Base-by-base conservation (phyloP, 2,797 vertebrate genomes). In the Pangasius djambal region DNA sequence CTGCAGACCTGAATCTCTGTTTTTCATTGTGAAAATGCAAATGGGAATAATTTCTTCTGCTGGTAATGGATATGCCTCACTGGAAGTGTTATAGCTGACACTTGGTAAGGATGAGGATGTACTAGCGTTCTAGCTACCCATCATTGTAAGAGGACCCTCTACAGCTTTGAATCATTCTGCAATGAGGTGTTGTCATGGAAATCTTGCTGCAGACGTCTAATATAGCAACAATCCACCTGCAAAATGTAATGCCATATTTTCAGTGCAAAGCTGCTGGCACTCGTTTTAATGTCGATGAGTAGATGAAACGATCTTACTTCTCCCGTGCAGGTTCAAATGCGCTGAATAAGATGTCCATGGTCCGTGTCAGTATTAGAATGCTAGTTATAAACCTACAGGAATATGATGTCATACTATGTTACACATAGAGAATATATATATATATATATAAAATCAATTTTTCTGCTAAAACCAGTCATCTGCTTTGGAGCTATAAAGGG, bases 211-310 rank as follows among this genome's bases (percentile, higher is more conserved):
- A 90, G 91, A 92, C 88, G 87, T 92, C 89, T 90, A 90, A 93
- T 93, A 92, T 92, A 93, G 91, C 90, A 92, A 92, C 90, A 90
- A 88, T 93, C 89, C 93, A 93, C 91, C 93, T 93, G 91, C 89
- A 93, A 93, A 92, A 92, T 91, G 89, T 91, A 91, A 92, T 91
- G 89, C 84, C 91, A 91, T 89, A 92, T 88, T 91, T 91, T 89
- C 78, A 91, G 85, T 90, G 89, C 88, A 90, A 81, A 88, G 88
- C 89, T 86, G 40, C 78, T 59, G 65, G 85, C 83, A 85, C 79
- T 90, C 59, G 18, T 85, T 87, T 65, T 81, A 88, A 88, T 70
- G 50, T 65, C 65, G 20, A 28, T 3, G 59, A 89, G 82, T 69
- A 61, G 61, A 81, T 52, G 69, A 88, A 50, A 63, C 44, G 28